Conservation (phyloP, 2,888 invertebrate genomes). For the Ennomos fuscantarius region DNA sequence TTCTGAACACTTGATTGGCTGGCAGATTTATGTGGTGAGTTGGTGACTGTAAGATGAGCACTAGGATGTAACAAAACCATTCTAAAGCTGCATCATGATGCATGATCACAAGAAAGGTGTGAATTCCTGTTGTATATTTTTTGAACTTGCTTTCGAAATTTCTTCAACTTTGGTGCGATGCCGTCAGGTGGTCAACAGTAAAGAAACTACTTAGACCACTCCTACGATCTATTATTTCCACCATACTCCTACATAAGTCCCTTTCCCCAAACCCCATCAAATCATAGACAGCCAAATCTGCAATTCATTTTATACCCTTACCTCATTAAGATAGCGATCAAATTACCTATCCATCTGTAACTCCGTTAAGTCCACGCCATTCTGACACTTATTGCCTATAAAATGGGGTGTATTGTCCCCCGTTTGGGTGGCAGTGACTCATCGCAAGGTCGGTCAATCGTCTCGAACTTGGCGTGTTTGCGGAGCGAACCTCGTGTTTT, state of each 20-base stretch:
- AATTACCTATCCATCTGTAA: constrained; percentile 28
- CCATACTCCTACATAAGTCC: neutral
- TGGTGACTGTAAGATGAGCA: too few species aligned
- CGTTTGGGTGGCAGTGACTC: constrained; percentile 29
- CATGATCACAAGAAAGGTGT: too few species aligned
- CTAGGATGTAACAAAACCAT: too few species aligned
- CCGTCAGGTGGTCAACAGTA: too few species aligned
- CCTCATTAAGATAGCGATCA: constrained; percentile 31
- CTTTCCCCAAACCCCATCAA: constrained; percentile 5
- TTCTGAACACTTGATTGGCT: too few species aligned
- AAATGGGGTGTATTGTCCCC: constrained; percentile 22
- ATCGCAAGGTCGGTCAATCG: constrained; percentile 32
- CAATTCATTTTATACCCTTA: constrained; percentile 29
- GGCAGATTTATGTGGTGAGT: too few species aligned
- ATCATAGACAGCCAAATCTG: constrained; percentile 5
- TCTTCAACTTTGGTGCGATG: neutral
- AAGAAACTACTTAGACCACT: too few species aligned
- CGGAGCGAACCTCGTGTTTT: constrained; percentile 1
- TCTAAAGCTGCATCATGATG: too few species aligned
- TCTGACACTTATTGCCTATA: constrained; percentile 28
- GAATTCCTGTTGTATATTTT: too few species aligned
- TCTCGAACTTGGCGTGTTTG: constrained; percentile 21
- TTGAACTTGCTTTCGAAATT: neutral
- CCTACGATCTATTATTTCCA: neutral
- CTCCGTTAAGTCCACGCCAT: constrained; percentile 17